These are phyloP conservation scores for Heteromurus nitidus DNA, from an alignment of 2,888 invertebrate genomes.

Conservation along the genomic window DNA sequence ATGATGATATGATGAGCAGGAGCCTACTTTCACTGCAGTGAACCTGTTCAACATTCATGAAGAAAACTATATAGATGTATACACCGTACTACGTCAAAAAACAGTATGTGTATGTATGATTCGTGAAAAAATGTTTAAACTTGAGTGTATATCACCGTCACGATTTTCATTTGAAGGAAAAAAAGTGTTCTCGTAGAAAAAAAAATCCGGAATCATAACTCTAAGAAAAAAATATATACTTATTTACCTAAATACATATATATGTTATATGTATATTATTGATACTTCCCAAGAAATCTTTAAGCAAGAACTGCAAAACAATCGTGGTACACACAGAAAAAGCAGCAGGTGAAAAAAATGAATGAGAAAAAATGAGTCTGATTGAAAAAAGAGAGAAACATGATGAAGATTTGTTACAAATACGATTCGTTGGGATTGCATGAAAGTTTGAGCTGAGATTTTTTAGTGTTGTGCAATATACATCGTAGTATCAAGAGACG, in stretches of 20 bases:
- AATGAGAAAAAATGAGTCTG: background rate
- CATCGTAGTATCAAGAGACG: background rate
- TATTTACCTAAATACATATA: background rate
- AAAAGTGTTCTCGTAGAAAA: slow-evolving; percentile 1
- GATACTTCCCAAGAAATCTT: no score
- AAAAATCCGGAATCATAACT: slow-evolving; percentile 14
- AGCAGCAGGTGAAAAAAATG: background rate
- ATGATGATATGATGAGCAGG: no score
- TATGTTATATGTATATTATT: background rate
- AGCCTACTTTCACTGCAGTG: slow-evolving; percentile 24
- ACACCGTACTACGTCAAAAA: background rate
- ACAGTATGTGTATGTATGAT: background rate
- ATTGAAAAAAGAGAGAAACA: slow-evolving; percentile 6
- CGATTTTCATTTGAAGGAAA: slow-evolving; percentile 10
- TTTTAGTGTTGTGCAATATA: background rate
- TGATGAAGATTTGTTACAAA: slow-evolving; percentile 4
- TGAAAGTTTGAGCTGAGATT: slow-evolving; percentile 7
- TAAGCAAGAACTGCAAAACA: background rate
- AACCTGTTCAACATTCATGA: slow-evolving; percentile 4
- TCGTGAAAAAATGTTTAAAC: background rate
- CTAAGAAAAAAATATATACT: background rate
- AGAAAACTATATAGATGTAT: background rate
- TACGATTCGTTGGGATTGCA: background rate
- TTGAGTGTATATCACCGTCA: slow-evolving; percentile 10
- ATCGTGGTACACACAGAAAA: background rate